Evolutionary conservation across 2,888 invertebrate species (phyloP).

Genomic region (Lasioglossum morio): DNA sequence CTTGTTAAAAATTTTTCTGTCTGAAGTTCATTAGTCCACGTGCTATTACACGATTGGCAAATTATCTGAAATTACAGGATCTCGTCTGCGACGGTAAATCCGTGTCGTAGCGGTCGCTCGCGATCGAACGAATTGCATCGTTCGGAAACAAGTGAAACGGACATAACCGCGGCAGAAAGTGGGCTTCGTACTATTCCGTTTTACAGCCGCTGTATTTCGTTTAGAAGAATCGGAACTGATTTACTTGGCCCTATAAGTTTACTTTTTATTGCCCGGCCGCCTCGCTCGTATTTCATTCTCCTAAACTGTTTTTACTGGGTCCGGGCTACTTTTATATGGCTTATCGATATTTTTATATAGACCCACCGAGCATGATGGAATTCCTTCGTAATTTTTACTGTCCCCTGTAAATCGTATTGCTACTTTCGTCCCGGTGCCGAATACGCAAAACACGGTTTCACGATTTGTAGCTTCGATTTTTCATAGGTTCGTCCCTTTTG

Average conservation of each 20-base stretch:
- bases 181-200: constrained; percentile 23
- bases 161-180: constrained; percentile 25
- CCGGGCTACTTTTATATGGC: constrained; percentile 45
- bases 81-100: background rate
- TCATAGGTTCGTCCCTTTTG: background rate
- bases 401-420: background rate
- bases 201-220: constrained; percentile 53
- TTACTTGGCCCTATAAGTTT: constrained; percentile 41
- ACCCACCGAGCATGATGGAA: background rate
- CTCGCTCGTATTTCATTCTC: constrained; percentile 40
- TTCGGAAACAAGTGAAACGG: constrained; percentile 34
- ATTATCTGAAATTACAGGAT: background rate
- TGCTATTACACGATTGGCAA: background rate
- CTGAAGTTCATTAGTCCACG: background rate
- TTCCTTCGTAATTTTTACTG: constrained; percentile 10
- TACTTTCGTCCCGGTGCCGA: background rate
- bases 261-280: constrained; percentile 34
- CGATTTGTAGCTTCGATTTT: background rate
- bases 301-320: constrained; percentile 24
- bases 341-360: constrained; percentile 49
- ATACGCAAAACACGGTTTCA: too few relatives aligned
- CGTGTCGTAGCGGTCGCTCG: background rate
- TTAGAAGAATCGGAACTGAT: constrained; percentile 52
- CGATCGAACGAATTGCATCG: constrained; percentile 6
- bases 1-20: background rate